Evolutionary conservation across 2,888 invertebrate species (phyloP).

Genomic region (Andrena flavipes): DNA sequence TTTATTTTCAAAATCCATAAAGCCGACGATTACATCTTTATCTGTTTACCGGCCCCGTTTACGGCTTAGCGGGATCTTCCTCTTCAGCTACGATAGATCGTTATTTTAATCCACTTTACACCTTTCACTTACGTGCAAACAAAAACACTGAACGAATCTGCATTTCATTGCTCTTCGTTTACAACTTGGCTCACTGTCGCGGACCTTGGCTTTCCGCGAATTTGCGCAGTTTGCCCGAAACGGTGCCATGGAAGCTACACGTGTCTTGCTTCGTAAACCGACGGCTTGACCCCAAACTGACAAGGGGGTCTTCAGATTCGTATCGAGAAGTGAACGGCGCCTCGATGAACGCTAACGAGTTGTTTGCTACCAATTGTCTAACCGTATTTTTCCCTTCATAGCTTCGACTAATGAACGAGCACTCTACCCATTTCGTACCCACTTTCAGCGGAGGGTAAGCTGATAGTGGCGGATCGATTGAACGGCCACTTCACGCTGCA

Average conservation of each 20-base stretch:
- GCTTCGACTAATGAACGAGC: neutral
- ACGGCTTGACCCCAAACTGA: neutral
- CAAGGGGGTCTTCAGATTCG: neutral
- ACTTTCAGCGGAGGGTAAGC: conserved; percentile 42
- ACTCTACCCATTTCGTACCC: conserved; percentile 1
- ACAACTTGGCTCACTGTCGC: neutral
- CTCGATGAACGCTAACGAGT: neutral
- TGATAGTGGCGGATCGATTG: conserved; percentile 45
- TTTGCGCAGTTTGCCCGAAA: neutral
- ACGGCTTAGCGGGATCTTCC: neutral
- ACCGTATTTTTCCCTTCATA: neutral
- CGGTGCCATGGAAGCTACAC: neutral
- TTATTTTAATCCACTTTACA: conserved; percentile 24
- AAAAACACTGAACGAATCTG: neutral
- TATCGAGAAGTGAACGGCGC: neutral
- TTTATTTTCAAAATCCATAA: conserved; percentile 20
- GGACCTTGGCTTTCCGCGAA: conserved; percentile 8
- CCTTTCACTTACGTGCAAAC: neutral
- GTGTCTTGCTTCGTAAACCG: neutral
- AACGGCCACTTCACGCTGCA: conserved; percentile 60
- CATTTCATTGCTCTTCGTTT: conserved; percentile 18
- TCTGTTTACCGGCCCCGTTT: conserved; percentile 13
- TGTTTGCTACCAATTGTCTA: neutral
- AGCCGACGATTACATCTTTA: neutral
- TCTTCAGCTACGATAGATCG: neutral